phyloP scores from a whole-genome alignment of 1,140 invertebrate species.

The Portunus trituberculatus region DNA sequence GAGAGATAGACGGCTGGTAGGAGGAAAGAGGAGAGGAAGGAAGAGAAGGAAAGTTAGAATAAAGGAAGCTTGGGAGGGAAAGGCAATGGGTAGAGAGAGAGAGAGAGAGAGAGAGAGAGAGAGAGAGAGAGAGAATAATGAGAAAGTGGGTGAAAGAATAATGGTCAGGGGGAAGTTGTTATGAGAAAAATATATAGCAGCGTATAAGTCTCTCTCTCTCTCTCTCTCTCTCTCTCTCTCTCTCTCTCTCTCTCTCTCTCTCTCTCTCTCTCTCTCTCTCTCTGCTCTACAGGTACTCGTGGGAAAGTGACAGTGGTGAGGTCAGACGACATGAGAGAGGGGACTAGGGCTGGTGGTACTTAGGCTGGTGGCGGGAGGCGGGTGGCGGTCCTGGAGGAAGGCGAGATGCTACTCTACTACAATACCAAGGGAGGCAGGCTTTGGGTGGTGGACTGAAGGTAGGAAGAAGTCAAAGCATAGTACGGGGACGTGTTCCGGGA shows the following conservation, averaged over 20 bases:
- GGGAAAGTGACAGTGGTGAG: background rate
- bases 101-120: background rate
- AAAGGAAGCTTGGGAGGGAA: background rate
- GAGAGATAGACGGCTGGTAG: background rate
- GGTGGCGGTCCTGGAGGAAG: too few species aligned
- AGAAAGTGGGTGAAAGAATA: slow-evolving; percentile 9
- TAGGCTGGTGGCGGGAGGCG: too few species aligned
- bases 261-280: background rate
- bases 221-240: background rate
- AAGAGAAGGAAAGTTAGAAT: background rate
- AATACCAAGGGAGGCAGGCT: too few species aligned
- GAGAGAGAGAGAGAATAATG: background rate
- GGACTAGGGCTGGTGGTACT: too few species aligned
- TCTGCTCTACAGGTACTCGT: background rate
- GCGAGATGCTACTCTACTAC: too few species aligned
- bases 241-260: background rate
- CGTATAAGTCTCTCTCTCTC: background rate
- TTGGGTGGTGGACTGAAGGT: too few species aligned
- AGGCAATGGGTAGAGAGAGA: background rate
- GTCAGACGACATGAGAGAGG: background rate
- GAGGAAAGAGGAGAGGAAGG: background rate
- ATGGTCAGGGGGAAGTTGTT: background rate
- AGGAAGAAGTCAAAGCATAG: too few species aligned
- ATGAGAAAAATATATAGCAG: slow-evolving; percentile 23
- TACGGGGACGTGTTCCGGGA: too few species aligned